Evolutionary conservation across 2,888 invertebrate genomes (phyloP), one percentile per base, ranked within the genome.

Genomic region (Laothoe populi): DNA sequence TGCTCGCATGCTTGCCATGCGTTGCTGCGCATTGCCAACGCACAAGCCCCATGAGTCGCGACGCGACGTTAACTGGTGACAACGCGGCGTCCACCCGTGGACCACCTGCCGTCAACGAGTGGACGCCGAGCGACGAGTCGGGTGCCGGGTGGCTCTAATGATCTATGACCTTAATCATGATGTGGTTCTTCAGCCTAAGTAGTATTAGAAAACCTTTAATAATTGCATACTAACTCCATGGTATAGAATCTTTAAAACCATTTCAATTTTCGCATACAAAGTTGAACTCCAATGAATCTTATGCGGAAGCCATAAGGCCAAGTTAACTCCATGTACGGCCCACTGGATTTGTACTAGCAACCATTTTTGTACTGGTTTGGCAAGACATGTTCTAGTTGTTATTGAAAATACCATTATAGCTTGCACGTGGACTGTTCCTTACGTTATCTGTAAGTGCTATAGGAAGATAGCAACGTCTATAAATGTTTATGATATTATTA

Each of bases 281-380:
- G 19, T 31, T 53, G 31, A 53, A 65, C 66, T 64, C 69, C 66
- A 63, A 63, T 42, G 44, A 35, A 53, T 19, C 44, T 19, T 19
- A 44, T 35, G 35, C 53, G 53, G 53, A 53, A 53, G 53, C 4
- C 21, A 35, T 35, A 53, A 53, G 53, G 53, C 53, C 53, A 53
- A 53, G 53, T 35, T 31, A 35, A 53, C 35, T 19, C 53, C 35
- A 35, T 53, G 35, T 53, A 53, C 2, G 53, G 53, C 35, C 19
- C 5, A 53, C 31, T 53, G 35, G 53, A 48, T 24, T 24, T 13
- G 48, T 24, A 48, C 26, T 48, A 13, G 48, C 48, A 2, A 8
- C 45, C 23, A 46, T 24, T 49, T 45, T 21, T 8, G 35, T 38
- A 53, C 53, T 35, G 53, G 53, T 53, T 53, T 53, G 53, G 53